These are phyloP conservation scores for Pseudopleuronectes americanus DNA, from an alignment of 2,797 vertebrate species.

Conservation along the genomic window DNA sequence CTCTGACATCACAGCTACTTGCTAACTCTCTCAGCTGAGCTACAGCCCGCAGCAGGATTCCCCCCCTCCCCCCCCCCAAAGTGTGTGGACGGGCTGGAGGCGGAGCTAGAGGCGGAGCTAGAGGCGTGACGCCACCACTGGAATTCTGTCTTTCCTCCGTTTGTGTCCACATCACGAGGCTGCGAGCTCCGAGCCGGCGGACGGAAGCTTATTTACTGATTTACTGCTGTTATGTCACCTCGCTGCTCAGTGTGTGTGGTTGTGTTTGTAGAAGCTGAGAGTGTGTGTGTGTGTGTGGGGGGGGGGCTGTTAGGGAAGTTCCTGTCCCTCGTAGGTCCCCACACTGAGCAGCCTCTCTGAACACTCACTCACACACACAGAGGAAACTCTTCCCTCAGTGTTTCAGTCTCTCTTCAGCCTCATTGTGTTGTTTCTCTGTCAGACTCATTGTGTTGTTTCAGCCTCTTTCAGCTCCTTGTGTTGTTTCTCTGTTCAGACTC, in stretches of 20 bases:
- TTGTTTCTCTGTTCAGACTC: neutral
- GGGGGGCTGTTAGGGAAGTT: constrained; percentile 27
- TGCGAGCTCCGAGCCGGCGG: constrained; percentile 1
- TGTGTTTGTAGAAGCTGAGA: neutral
- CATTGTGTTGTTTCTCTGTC: neutral
- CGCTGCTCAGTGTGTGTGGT: neutral
- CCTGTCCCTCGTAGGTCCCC: constrained; percentile 10
- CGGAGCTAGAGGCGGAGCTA: neutral
- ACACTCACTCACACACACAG: no score
- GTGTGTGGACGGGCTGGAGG: no score
- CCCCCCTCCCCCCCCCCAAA: no score
- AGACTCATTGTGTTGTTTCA: neutral
- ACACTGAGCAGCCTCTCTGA: constrained; percentile 6
- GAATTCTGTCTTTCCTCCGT: constrained; percentile 41
- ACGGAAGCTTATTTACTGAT: constrained; percentile 3
- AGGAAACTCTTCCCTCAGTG: no score
- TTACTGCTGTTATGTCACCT: constrained; percentile 17
- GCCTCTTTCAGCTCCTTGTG: neutral
- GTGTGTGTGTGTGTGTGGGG: no score
- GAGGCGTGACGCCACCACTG: neutral
- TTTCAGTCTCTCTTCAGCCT: neutral
- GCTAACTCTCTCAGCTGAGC: neutral
- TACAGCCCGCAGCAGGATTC: neutral
- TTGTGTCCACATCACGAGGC: constrained; percentile 31
- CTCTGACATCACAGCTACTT: neutral